Evolutionary conservation across 2,113 vertebrate species (phyloP), one percentile per base, ranked within the genome.

Genomic region (Clarias batrachus): DNA sequence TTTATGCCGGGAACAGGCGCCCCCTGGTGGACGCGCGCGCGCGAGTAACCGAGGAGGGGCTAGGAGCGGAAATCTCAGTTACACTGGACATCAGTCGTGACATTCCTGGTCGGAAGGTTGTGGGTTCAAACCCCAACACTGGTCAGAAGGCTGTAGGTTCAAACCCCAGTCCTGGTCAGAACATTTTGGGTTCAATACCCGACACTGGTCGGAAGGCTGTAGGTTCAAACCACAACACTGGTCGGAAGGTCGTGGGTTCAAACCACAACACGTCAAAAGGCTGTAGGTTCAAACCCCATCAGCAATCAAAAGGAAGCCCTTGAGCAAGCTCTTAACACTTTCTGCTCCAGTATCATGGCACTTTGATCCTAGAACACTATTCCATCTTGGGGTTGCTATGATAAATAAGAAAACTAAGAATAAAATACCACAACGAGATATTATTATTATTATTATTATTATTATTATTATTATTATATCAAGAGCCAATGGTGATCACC

Each of bases 1-100:
- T 54, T 78, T 56, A n/a, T 2, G 25, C 62, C 10, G 41, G 48
- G 63, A 19, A 56, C 66, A 60, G 25, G 79, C 77, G 86, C 86
- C 88, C 63, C 85, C 88, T 89, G 86, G 82, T 33, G 88, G 85
- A n/a, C 30, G 16, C 27, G 25, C 8, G 23, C 33, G 17, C 27
- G 3, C 30, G 37, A 27, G 33, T 37, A 33, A 33, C 12, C 5
- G 16, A 57, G n/a, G 11, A 33, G 10, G 27, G 14, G 2, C 3
- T 5, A 79, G 8, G n/a, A 77, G 48, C n/a, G 48, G 23, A 54
- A 54, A 13, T 57, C 16, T 79, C 25, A 9, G n/a, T 57, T 9
- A 57, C 14, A 10, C 7, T 17, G 8, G 12, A 7, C 7, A 56
- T 25, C 41, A 52, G 25, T 48, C 70, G 7, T 73, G 21, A n/a